Percentiles rank a stretch among this genome's conserved stretches.
These are phyloP conservation scores for Therioaphis trifolii DNA, from an alignment of 2,888 invertebrate species.

Conservation along the genomic window DNA sequence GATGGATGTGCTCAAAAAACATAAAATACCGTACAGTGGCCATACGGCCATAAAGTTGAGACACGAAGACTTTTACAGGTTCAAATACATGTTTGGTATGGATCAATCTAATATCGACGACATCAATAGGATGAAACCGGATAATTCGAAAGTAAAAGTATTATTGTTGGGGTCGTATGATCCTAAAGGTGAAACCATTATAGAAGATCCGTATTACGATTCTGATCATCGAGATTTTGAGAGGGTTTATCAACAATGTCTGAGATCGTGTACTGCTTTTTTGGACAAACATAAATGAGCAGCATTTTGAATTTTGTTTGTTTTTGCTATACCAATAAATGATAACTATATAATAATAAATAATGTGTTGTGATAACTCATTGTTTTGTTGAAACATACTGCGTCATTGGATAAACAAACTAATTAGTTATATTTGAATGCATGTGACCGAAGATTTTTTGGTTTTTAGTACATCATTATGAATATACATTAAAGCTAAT, in stretches of 20 bases:
- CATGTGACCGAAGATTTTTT: too few relatives aligned
- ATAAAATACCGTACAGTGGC: conserved; percentile 78
- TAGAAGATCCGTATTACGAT: conserved; percentile 92
- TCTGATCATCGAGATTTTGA: conserved; percentile 78
- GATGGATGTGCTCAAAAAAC: conserved; percentile 76
- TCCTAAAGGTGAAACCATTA: conserved; percentile 81
- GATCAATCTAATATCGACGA: conserved; percentile 79
- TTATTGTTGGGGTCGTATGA: conserved; percentile 89
- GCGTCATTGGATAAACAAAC: too few relatives aligned
- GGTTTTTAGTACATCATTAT: too few relatives aligned
- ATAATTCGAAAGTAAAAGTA: conserved; percentile 77
- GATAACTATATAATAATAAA: background rate
- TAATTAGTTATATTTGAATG: too few relatives aligned
- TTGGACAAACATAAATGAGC: conserved; percentile 68
- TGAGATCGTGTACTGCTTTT: conserved; percentile 77
- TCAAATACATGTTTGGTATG: conserved; percentile 95
- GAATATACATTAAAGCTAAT: too few relatives aligned
- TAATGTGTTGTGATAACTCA: background rate
- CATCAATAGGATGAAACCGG: conserved; percentile 75
- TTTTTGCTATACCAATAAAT: background rate
- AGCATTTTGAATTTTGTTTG: too few relatives aligned
- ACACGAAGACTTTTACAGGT: conserved; percentile 80
- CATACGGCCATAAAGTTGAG: conserved; percentile 81
- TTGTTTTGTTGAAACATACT: too few relatives aligned
- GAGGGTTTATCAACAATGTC: conserved; percentile 80